Evolutionary conservation across 2,888 invertebrate species (phyloP), one percentile per base, ranked within the genome.

Genomic region (Taphrorychus bicolor): DNA sequence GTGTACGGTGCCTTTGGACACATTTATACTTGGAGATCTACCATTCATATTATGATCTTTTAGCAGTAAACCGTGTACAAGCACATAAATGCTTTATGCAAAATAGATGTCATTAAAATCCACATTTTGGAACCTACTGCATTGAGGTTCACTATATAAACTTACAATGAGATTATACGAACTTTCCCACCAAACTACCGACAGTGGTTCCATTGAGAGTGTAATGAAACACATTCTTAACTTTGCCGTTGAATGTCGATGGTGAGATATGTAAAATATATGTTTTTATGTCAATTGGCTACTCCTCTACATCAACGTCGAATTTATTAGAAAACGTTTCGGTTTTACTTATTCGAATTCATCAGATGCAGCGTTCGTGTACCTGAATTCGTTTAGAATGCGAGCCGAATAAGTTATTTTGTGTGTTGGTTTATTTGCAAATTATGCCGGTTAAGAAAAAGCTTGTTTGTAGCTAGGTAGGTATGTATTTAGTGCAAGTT

Each of bases 201-300:
- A 9, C 32, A 32, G 32, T 32, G 32, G 9, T 32, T 32, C 32
- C 17, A 45, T 45, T 45, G 45, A 17, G 45, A 45, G 17, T 45
- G 45, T 17, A 2, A 16, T 17, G 45, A 14, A 45, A 45, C 45
- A 17, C 45, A 17, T 45, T 45, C 14, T 45, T 45, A 16, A 45
- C 14, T 7, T 45, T 45, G 45, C 45, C 14, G 45, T 45, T 45
- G 4, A 4, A 45, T 45, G 45, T 45, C 45, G 45, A 45, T 45
- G 9, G 45, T 14, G 45, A 45, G 45, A 45, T 45, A 45, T 22
- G 56, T 56, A 58, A 64, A 64, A 51, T 64, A 64, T 58, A 58
- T 64, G 64, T 64, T 64, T 58, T 58, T 14, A 58, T 64, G 64
- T 64, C 64, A 58, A 64, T 58, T 58, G 41, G 49, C 51, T 32